Base-by-base conservation (phyloP, 37 sponge, comb jelly and placozoan species). In the Aplysina aerophoba region DNA sequence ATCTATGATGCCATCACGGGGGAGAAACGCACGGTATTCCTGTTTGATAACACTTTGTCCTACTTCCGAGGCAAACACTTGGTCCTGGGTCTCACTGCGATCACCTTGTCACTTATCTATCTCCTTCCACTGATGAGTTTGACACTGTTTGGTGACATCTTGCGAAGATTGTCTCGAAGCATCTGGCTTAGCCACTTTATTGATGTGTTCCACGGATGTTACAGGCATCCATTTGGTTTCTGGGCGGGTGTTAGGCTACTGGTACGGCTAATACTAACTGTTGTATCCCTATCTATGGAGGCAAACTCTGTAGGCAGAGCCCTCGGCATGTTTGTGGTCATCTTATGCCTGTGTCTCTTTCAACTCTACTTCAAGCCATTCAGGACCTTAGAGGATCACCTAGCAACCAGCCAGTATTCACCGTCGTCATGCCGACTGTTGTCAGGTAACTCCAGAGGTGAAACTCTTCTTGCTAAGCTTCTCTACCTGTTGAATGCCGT, bases 61-160 rank as follows among this genome's bases (percentile, higher is more conserved):
- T 84, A 69, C 50, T 84, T 84, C 11, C 38, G 24, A n/a, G 73
- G 34, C 24, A 69, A 84, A 31, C 84, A 84, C 73, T 50, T 54
- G 3, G 58, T 53, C 11, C 58, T 84, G 6, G 41, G 37, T 55
- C 21, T 84, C 39, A 4, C 54, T 2, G 28, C 69, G 15, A 5
- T 53, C 2, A 2, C 71, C 1, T n/a, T 84, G 17, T 15, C 27
- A 0, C 24, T 84, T 12, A n/a, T 69, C 37, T 65, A 62, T 25
- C 65, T 64, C n/a, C 30, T 84, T 20, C 84, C 84, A 0, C 65
- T 62, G 33, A 68, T 57, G 21, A 17, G 35, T 44, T 31, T 84
- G 0, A 11, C 37, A 8, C 11, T 73, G 31, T 73, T 73, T 73
- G 74, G 74, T 20, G 74, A 73, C 37, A 37, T 73, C 14, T 31